phyloP scores from a whole-genome alignment of 2,113 vertebrate genomes.

The Acanthochromis polyacanthus region DNA sequence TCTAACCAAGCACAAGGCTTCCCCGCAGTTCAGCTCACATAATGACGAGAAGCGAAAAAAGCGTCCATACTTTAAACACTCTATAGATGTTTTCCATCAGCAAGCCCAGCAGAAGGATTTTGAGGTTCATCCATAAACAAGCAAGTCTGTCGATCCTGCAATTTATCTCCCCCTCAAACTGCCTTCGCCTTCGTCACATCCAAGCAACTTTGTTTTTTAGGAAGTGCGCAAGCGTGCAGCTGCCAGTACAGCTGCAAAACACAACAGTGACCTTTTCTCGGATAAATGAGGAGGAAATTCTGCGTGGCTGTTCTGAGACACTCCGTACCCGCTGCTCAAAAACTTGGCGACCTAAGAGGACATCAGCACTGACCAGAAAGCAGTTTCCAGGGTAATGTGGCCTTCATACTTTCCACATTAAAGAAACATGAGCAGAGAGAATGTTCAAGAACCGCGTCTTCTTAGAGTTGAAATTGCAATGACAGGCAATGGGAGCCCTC shows the following conservation, averaged over 20 bases:
- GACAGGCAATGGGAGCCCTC: constrained; percentile 31
- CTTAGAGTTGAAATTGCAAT: constrained; percentile 32
- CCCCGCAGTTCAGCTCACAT: neutral
- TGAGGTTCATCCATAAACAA: constrained; percentile 29
- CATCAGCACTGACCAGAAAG: constrained; percentile 53
- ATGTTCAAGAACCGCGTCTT: constrained; percentile 35
- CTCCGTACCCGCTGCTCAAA: constrained; percentile 43
- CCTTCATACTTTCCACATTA: constrained; percentile 70
- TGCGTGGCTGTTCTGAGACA: constrained; percentile 47
- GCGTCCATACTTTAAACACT: constrained; percentile 16
- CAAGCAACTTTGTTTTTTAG: constrained; percentile 20
- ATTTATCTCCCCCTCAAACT: constrained; percentile 16
- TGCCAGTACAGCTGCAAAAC: constrained; percentile 24
- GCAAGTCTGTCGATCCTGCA: constrained; percentile 4
- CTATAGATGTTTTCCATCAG: constrained; percentile 43
- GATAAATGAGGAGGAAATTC: constrained; percentile 57
- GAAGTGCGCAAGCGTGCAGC: neutral
- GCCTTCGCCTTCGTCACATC: constrained; percentile 17
- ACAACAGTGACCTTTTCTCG: constrained; percentile 65
- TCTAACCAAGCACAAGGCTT: neutral
- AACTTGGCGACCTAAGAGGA: constrained; percentile 49
- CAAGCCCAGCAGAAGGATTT: neutral
- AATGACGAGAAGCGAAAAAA: neutral
- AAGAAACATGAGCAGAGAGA: constrained; percentile 42
- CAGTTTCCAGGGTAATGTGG: constrained; percentile 59